These are phyloP conservation scores for Sciaenops ocellatus DNA, from an alignment of 2,797 vertebrate species.

Conservation along the genomic window DNA sequence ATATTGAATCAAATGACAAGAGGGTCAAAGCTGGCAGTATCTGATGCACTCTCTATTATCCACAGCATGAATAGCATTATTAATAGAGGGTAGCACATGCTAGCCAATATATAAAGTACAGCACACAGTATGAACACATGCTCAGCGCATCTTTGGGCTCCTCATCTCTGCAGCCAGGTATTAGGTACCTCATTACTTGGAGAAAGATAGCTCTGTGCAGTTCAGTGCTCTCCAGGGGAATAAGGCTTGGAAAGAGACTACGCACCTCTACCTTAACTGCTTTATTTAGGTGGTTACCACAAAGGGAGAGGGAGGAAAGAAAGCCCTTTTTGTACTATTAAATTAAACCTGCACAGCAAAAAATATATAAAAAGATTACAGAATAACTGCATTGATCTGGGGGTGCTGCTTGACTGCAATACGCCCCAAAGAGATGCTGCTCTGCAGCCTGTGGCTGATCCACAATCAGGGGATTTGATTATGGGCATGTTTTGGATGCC, in stretches of 20 bases:
- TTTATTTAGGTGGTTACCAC: conserved; percentile 52
- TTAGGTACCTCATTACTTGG: conserved; percentile 71
- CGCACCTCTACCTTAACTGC: conserved; percentile 49
- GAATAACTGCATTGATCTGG: conserved; percentile 15
- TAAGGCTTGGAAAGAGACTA: conserved; percentile 40
- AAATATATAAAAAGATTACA: conserved; percentile 37
- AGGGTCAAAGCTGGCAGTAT: conserved; percentile 63
- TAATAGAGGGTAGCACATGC: conserved; percentile 38
- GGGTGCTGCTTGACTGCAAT: conserved; percentile 11
- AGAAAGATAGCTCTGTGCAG: conserved; percentile 57
- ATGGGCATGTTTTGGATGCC: conserved; percentile 61
- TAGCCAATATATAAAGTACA: conserved; percentile 28
- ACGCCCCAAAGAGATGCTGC: conserved; percentile 25
- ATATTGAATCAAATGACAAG: conserved; percentile 65
- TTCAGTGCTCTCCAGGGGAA: conserved; percentile 56
- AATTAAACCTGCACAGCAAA: conserved; percentile 32
- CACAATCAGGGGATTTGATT: conserved; percentile 57
- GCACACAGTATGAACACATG: conserved; percentile 43
- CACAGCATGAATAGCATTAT: conserved; percentile 50
- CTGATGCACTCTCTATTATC: conserved; percentile 64
- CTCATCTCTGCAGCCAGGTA: conserved; percentile 64
- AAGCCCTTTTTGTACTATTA: conserved; percentile 7
- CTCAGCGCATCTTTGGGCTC: conserved; percentile 51
- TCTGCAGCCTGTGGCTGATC: conserved; percentile 45
- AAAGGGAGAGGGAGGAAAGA: not conserved